Evolutionary conservation across 2,113 vertebrate genomes (phyloP), one percentile per base, ranked within the genome.

Genomic region (Antechinus stuartii): DNA sequence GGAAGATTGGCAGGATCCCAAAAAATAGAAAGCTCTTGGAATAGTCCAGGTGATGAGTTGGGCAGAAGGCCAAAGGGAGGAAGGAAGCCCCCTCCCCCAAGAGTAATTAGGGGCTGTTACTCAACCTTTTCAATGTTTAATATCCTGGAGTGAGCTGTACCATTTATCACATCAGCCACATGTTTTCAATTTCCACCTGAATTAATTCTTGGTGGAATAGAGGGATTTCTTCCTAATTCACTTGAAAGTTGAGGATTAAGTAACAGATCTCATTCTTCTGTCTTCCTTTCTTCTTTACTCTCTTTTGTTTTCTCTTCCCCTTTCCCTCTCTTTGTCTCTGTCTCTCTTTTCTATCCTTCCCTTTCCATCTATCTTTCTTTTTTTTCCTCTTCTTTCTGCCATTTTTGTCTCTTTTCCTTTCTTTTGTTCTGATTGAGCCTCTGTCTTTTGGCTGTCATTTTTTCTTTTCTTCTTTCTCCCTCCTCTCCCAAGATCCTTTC

Each of bases 141-240:
- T 92, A 91, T 16, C 89, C 94, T 50, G 52, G 57, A 90, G 42
- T 50, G 1, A 94, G 92, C 27, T 0, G 2, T 1, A 93, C 93
- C 92, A 0, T 97, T 92, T 96, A 90, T 96, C 90, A 90, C 91
- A 84, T 42, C n/a, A 96, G 54, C 90, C 27, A 35, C 92, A 46
- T 9, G 49, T 95, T 93, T 96, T 94, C 61, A 91, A 68, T 96
- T 97, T 96, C 90, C 47, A 89, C 27, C 96, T 42, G 94, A 54
- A 94, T 96, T 56, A 84, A 93, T 55, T n/a, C 50, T 92, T 96
- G 95, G 5, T 84, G 19, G n/a, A 90, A 61, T 91, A 97, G 47
- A 94, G 27, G 96, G 61, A 96, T 97, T 96, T 95, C 14, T 91
- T 95, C 92, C 91, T 42, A 96, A 96, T 97, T 96, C 94, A 95